Evolutionary conservation across 2,888 invertebrate genomes (phyloP), one percentile per base, ranked within the genome.

Genomic region (Drosophila formosana): DNA sequence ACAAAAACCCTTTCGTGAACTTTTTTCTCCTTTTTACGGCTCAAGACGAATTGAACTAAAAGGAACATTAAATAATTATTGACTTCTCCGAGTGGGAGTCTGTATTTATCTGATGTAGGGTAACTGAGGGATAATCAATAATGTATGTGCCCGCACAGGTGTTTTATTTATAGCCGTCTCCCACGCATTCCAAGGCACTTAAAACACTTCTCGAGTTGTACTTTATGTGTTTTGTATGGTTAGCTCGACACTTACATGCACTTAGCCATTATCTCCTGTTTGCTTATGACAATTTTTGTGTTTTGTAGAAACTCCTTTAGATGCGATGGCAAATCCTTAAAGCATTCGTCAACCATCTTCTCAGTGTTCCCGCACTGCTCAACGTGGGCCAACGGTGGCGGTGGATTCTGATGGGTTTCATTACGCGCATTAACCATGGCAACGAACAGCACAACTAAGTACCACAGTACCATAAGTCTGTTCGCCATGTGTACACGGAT

Each of bases 281-380:
- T 89, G 66, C 90, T 91, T 26, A 90, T 87, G 55, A 90, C 92
- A 34, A 91, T 88, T 78, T 91, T 92, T 3, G 91, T 90, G 53
- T 89, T 90, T 58, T 89, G 88, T 43, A 92, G 52, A 47, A 91
- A 91, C 64, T 92, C 91, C 86, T 90, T 90, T 58, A 92, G 66
- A 67, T 91, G 91, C 4, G 91, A 89, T 3, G 92, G 91, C 39
- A 92, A 66, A 77, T 92, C 90, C 76, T 90, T 90, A 62, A 92
- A 92, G 63, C 92, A 92, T 65, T 90, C 90, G 45, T 92, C 90
- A 0, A 91, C 89, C 88, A 92, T 91, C 58, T 87, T 86, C 51
- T 91, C 79, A 3, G 89, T 88, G 62, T 88, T 89, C 34, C 91
- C 92, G 52, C 92, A 92, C 32, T 84, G 72, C n/a, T 87, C 69